Base-by-base conservation (phyloP, 2,888 invertebrate species). In the Plebejus anna region DNA sequence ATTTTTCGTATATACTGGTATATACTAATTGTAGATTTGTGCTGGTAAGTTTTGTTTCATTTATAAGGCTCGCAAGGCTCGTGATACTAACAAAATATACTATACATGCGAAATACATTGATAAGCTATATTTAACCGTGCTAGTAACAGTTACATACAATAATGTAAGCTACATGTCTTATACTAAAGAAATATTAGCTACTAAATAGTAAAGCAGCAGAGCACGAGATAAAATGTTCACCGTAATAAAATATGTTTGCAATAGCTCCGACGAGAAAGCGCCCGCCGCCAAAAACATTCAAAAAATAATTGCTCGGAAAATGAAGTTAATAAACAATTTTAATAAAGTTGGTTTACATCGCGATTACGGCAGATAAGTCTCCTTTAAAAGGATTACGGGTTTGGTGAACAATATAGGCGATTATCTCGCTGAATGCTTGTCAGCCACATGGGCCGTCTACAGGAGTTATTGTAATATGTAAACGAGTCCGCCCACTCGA, bases 391-490 rank as follows among this genome's bases (percentile, higher is more conserved):
- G 87, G 90, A 89, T 90, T 89, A 89, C 84, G 86, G 86, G 86
- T 83, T 86, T 86, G 81, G 83, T 83, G 87, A 89, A 90, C 89
- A 90, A 90, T 89, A 86, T 85, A 82, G 81, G 84, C 87, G 89
- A 90, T 90, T 90, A 90, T 89, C 88, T 87, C 84, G 82, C 84
- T 86, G 88, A 90, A 88, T 88, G 86, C 84, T 86, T 90, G 90
- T 90, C 90, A 89, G 84, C 83, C 82, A 81, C 89, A 89, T 85
- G 85, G 84, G 86, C 55, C 7, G 76, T 70, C 76, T 78, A 79
- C 76, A 80, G 81, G 84, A 86, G 86, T 88, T 88, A 89, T 87
- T 88, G 87, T 89, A 86, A 88, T 89, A 88, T 89, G 88, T 87
- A 88, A 88, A 88, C 88, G 87, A 87, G 84, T 80, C 81, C 82